Percentiles rank a stretch among this genome's conserved stretches.
Evolutionary conservation across 2,113 vertebrate species (phyloP).

Genomic region (Gila orcuttii): DNA sequence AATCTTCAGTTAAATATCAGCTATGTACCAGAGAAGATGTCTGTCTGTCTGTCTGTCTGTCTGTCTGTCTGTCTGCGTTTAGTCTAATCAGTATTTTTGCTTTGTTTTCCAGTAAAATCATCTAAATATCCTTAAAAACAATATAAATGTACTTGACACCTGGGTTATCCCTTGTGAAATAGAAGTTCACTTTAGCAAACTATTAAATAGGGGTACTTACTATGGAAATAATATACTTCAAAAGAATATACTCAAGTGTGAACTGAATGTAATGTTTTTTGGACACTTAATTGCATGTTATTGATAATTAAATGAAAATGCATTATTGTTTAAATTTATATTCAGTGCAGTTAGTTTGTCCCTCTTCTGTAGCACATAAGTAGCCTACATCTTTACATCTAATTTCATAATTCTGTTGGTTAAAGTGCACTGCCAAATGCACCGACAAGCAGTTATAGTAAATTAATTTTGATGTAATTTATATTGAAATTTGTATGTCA

Average conservation of each 20-base stretch:
- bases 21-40: constrained; percentile 51
- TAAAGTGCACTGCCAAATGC: background rate
- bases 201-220: background rate
- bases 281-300: background rate
- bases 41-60: constrained; percentile 41
- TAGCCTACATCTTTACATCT: background rate
- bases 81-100: background rate
- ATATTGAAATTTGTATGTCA: background rate
- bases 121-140: background rate
- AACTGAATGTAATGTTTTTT: background rate
- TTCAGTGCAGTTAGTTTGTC: background rate
- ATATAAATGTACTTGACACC: background rate
- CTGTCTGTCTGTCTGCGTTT: background rate
- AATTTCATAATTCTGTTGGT: background rate
- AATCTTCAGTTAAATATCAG: constrained; percentile 63
- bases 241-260: background rate
- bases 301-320: background rate
- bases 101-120: constrained; percentile 2
- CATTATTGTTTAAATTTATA: background rate
- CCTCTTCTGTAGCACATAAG: background rate
- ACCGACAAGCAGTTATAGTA: background rate
- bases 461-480: background rate
- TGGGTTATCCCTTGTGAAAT: background rate
- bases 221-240: background rate
- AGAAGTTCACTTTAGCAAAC: background rate